Conservation (phyloP, 2,113 vertebrate genomes). For the Pavo muticus region DNA sequence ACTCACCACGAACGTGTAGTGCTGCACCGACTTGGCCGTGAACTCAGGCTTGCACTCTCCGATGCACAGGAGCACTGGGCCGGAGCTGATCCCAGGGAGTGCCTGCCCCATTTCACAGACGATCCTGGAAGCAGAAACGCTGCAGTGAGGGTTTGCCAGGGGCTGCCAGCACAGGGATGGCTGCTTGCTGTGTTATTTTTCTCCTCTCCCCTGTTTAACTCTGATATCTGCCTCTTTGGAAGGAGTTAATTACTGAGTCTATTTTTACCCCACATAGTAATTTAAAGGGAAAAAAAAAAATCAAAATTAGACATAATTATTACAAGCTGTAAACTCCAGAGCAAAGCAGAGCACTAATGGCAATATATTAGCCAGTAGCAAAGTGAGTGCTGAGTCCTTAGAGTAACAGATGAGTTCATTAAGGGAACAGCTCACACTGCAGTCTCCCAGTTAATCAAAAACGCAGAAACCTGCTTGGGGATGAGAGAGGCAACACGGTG, state of each 20-base stretch:
- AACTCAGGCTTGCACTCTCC: constrained; percentile 95
- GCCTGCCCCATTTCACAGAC: constrained; percentile 95
- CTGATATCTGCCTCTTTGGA: constrained; percentile 57
- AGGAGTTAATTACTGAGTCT: constrained; percentile 69
- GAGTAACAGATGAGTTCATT: constrained; percentile 73
- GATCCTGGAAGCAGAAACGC: constrained; percentile 82
- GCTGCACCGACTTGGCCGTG: constrained; percentile 88
- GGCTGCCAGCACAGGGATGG: not conserved
- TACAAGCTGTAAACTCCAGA: constrained; percentile 70
- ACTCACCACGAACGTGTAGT: constrained; percentile 95
- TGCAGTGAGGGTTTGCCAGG: constrained; percentile 10
- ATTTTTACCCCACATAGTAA: constrained; percentile 55
- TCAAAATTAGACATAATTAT: constrained; percentile 76
- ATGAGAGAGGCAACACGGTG: not conserved
- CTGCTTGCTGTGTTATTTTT: not conserved
- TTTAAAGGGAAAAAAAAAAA: constrained; percentile 32
- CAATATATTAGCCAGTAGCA: constrained; percentile 74
- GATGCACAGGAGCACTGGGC: constrained; percentile 92
- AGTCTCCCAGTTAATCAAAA: constrained; percentile 72
- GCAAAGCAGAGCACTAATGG: constrained; percentile 72
- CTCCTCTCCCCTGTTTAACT: not conserved
- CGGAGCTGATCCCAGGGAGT: constrained; percentile 80
- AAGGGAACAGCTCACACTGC: constrained; percentile 57
- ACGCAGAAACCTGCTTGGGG: not conserved
- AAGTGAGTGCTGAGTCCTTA: constrained; percentile 38